These are phyloP conservation scores for human DNA, from an alignment of 2,113 vertebrate species.

Conservation along the genomic window GRCh38 chr4:135071501-135072000, in stretches of 20 bases:
- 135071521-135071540: background rate
- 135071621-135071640: background rate
- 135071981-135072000: no score
- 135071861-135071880: background rate
- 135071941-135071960: no score
- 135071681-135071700: no score
- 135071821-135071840: background rate
- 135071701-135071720: background rate
- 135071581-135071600: accelerated
- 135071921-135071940: no score
- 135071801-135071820: background rate
- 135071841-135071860: background rate
- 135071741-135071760: background rate
- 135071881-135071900: background rate
- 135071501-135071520: no score
- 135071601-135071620: background rate
- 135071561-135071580: background rate
- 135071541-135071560: accelerated
- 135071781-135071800: background rate
- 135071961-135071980: no score
- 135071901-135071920: no score
- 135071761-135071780: background rate
- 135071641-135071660: background rate
- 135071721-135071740: background rate
- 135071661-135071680: no score